Conservation (phyloP, 2,888 invertebrate genomes). For the Dichetophora obliterata region DNA sequence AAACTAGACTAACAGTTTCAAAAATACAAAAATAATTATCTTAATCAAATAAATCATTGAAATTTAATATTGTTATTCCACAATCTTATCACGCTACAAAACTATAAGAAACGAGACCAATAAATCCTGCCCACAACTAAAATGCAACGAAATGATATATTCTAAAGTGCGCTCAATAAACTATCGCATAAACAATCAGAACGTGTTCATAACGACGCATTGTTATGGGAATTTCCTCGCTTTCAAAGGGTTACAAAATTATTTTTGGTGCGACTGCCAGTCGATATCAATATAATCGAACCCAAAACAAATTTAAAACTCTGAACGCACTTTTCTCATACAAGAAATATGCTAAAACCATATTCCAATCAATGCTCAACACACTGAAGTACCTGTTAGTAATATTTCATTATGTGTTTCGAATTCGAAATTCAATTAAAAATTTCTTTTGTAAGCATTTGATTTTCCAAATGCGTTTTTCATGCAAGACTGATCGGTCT, state of each 20-base stretch:
- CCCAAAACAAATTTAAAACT: conserved; percentile 8
- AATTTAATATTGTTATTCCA: no score
- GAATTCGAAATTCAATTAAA: conserved; percentile 48
- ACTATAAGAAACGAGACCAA: no score
- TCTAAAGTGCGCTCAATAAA: no score
- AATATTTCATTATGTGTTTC: conserved; percentile 52
- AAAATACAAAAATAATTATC: no score
- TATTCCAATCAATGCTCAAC: neutral
- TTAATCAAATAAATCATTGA: no score
- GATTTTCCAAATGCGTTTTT: conserved; percentile 19
- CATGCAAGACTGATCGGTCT: neutral
- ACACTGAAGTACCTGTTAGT: conserved; percentile 48
- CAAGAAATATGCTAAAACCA: neutral
- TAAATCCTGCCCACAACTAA: no score
- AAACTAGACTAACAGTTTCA: no score
- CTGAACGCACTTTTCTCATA: neutral
- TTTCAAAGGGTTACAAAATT: neutral
- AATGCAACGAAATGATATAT: no score
- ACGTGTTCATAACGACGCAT: conserved; percentile 13
- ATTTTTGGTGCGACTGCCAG: neutral
- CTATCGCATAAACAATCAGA: neutral
- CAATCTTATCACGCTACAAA: no score
- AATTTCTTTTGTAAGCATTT: neutral
- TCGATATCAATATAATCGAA: neutral
- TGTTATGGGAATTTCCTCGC: conserved; percentile 18